Conservation (phyloP, 2,888 invertebrate species). For the Cerastis leucographa region DNA sequence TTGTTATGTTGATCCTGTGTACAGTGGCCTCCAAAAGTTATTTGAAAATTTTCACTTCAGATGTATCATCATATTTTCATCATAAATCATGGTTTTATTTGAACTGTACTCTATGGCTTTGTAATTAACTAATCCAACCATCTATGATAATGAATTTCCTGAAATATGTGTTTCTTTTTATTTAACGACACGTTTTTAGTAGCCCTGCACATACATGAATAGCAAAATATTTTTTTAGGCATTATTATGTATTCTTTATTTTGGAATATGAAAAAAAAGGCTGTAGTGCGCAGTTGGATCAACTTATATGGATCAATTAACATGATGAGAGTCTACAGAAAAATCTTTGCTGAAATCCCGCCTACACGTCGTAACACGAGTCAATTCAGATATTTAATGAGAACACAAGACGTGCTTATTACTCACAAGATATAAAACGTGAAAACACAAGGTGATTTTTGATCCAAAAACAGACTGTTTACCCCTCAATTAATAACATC, state of each 20-base stretch:
- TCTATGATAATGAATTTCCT: too few relatives aligned
- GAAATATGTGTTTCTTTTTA: too few relatives aligned
- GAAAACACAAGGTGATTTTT: constrained; percentile 16
- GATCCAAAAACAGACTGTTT: constrained; percentile 54
- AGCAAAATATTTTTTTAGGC: too few relatives aligned
- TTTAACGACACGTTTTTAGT: too few relatives aligned
- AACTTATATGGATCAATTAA: not conserved
- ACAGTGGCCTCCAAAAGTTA: not conserved
- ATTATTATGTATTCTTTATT: not conserved
- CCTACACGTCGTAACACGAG: not conserved
- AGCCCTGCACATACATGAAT: too few relatives aligned
- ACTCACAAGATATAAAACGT: constrained; percentile 5
- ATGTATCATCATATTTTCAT: too few relatives aligned
- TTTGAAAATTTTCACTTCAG: not conserved
- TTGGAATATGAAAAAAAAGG: too few relatives aligned
- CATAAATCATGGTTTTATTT: too few relatives aligned
- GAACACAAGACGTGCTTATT: not conserved
- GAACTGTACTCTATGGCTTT: too few relatives aligned
- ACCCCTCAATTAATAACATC: constrained; percentile 70
- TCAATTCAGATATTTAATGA: constrained; percentile 29
- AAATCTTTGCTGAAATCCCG: not conserved
- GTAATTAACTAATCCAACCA: too few relatives aligned
- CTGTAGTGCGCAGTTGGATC: not conserved
- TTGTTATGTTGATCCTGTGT: constrained; percentile 14
- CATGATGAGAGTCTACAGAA: not conserved